Base-by-base conservation (phyloP, 2,888 invertebrate species). In the Ditula angustiorana region DNA sequence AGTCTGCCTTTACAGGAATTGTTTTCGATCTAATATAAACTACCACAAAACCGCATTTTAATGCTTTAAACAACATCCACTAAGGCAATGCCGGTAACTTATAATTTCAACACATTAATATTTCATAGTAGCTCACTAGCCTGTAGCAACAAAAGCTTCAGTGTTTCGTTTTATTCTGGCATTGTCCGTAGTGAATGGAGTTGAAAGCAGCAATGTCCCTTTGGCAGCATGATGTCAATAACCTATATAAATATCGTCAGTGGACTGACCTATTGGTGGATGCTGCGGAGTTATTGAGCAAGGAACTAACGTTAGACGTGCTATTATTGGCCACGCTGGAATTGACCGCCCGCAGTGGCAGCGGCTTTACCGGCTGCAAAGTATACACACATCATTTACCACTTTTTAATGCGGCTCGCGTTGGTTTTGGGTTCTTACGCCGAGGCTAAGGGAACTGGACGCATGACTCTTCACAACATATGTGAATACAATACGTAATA, bases 321-420 rank as follows among this genome's bases (percentile, higher is more conserved):
- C 84, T 84, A 83, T 86, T 88, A 84, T 82, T 82, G 82, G 86
- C 85, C 81, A 78, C 89, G 82, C 86, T 81, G 80, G 82, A 80
- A 82, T 82, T 85, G 87, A 93, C 94, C 90, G 95, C 95, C 88
- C 95, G 95, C 77, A 98, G 95, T 74, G 97, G 96, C 83, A 96
- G 96, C 70, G 97, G 97, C 93, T 97, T 97, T 74, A 98, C 95
- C 86, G 96, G 97, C 96, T 97, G 93, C 77, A 94, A 90, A 72
- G 66, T 70, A 79, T 77, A 74, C 81, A 84, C 74, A 81, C 78
- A 82, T 76, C 77, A 74, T 73, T 79, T 72, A 71, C 63, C 66
- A 59, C 44, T 52, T 55, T 59, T 56, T n/a, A 19, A 21, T 21
- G 50, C 33, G 46, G 13, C 61, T 47, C 21, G 16, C 57, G 75